Evolutionary conservation across 2,113 vertebrate genomes (phyloP).

Genomic region (Atractosteus spatula): DNA sequence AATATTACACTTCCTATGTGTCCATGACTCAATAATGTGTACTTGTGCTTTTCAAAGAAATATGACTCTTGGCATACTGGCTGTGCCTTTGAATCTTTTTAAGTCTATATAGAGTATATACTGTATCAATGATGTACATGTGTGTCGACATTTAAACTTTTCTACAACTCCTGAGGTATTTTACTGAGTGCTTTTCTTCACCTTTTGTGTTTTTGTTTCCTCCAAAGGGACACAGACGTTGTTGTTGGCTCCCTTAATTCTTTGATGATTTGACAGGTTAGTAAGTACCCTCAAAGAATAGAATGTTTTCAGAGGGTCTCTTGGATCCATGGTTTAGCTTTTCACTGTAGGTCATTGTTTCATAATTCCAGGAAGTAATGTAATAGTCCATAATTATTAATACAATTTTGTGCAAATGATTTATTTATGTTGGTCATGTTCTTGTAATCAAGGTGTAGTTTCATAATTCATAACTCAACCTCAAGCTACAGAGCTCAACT

Average conservation of each 20-base stretch:
- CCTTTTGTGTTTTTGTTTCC: slow-evolving; percentile 19
- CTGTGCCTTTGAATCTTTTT: neutral
- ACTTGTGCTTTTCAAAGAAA: neutral
- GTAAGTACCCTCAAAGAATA: slow-evolving; percentile 10
- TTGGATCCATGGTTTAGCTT: slow-evolving; percentile 13
- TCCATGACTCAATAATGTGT: neutral
- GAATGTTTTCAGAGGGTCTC: slow-evolving; percentile 13
- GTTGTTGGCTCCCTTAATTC: slow-evolving; percentile 7
- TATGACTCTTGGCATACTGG: neutral
- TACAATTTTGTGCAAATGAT: slow-evolving; percentile 14
- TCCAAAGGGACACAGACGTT: slow-evolving; percentile 15
- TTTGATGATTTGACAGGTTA: slow-evolving; percentile 17
- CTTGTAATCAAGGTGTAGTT: slow-evolving; percentile 14
- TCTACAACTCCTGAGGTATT: neutral
- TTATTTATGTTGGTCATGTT: slow-evolving; percentile 10
- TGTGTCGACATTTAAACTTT: neutral
- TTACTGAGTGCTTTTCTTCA: slow-evolving; percentile 10
- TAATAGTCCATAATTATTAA: slow-evolving; percentile 20
- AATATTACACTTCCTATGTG: neutral
- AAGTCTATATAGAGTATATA: neutral
- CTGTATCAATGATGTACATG: neutral
- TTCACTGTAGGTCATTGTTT: neutral
- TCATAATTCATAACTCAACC: neutral
- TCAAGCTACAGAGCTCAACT: neutral
- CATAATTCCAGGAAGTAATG: slow-evolving; percentile 16